Evolutionary conservation across 2,888 invertebrate species (phyloP).

Genomic region (Muschampia plurimacula): DNA sequence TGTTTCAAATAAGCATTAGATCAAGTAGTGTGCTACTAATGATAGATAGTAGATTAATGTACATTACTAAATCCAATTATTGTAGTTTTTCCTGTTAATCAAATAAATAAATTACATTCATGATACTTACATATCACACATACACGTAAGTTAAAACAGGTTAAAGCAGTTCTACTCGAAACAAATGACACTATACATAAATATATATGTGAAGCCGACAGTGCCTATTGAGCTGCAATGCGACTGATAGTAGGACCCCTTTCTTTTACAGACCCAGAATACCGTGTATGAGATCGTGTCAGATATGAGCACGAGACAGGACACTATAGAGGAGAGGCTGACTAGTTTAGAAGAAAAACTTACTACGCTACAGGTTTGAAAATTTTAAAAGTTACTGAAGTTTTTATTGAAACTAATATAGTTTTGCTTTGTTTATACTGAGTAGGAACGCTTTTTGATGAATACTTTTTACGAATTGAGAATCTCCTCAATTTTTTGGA

Average conservation of each 20-base stretch:
- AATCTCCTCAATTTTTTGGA: too few relatives aligned
- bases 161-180: constrained; percentile 37
- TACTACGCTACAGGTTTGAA: constrained; percentile 90
- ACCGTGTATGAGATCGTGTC: constrained; percentile 99
- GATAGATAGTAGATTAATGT: background rate
- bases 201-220: constrained; percentile 64
- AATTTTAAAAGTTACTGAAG: background rate
- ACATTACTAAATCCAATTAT: background rate
- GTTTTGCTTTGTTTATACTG: too few relatives aligned
- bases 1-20: constrained; percentile 7
- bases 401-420: too few relatives aligned
- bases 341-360: constrained; percentile 97
- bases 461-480: too few relatives aligned
- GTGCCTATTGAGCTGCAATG: constrained; percentile 75
- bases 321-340: constrained; percentile 96
- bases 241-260: constrained; percentile 86
- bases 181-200: constrained; percentile 55
- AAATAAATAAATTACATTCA: constrained; percentile 13
- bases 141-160: constrained; percentile 42
- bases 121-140: constrained; percentile 42
- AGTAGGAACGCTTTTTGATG: too few relatives aligned
- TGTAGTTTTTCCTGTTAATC: constrained; percentile 5
- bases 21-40: constrained; percentile 12
- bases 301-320: constrained; percentile 98
- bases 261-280: constrained; percentile 95